Conservation (phyloP, 2,113 vertebrate species). For the Sialia sialis region DNA sequence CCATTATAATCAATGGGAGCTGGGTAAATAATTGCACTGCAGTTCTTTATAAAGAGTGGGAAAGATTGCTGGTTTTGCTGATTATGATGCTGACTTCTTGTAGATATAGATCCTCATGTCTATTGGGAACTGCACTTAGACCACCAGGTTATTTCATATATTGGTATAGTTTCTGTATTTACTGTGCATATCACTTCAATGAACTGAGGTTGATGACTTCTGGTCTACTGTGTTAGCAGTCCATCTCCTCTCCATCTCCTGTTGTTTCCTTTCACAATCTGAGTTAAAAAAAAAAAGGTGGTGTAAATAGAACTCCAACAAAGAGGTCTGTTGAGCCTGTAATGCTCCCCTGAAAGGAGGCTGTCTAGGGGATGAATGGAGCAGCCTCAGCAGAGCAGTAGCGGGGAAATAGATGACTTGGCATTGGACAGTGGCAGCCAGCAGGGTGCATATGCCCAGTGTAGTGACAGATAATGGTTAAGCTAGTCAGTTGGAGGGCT, state of each 20-base stretch:
- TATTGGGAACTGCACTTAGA: not conserved
- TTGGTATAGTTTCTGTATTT: slow-evolving; percentile 10
- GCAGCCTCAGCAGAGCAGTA: slow-evolving; percentile 34
- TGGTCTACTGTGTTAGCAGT: slow-evolving; percentile 47
- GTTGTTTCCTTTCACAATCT: slow-evolving; percentile 62
- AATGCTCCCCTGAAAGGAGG: slow-evolving; percentile 64
- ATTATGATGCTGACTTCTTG: slow-evolving; percentile 12
- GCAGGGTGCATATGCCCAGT: slow-evolving; percentile 65
- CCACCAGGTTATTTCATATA: slow-evolving; percentile 26
- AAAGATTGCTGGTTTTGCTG: not conserved
- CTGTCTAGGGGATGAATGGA: slow-evolving; percentile 66
- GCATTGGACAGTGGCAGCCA: slow-evolving; percentile 51
- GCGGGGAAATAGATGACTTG: slow-evolving; percentile 62
- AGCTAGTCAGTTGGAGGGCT: slow-evolving; percentile 61
- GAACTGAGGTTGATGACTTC: slow-evolving; percentile 54
- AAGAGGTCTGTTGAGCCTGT: slow-evolving; percentile 63
- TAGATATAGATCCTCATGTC: not conserved
- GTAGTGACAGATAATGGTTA: slow-evolving; percentile 59
- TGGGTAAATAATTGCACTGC: slow-evolving; percentile 7
- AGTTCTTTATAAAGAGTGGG: not conserved
- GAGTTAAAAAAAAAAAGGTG: slow-evolving; percentile 62
- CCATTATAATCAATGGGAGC: slow-evolving; percentile 49
- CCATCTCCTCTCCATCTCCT: slow-evolving; percentile 49
- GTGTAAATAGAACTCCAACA: slow-evolving; percentile 65
- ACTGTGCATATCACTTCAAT: slow-evolving; percentile 49